A percentile compares a stretch with the other conserved stretches of the same genome.
phyloP scores from a whole-genome alignment of 2,113 vertebrate species.

The Athene cunicularia region DNA sequence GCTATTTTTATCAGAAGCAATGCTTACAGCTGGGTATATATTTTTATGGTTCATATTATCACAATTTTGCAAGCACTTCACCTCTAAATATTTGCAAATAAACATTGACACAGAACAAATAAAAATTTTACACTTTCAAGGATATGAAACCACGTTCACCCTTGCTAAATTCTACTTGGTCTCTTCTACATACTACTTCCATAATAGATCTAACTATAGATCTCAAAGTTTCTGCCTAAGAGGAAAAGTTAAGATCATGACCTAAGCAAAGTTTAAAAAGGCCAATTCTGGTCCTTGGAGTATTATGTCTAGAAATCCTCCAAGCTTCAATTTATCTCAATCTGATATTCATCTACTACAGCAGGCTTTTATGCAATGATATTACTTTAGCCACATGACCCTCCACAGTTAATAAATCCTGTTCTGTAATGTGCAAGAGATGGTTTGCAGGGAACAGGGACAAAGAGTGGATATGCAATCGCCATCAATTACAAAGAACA shows the following conservation, averaged over 20 bases:
- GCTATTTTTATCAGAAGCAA: neutral
- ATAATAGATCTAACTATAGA: neutral
- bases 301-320: neutral
- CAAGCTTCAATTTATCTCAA: neutral
- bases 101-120: neutral
- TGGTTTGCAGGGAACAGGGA: neutral
- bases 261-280: neutral
- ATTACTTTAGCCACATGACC: neutral
- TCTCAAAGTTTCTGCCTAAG: neutral
- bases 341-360: neutral
- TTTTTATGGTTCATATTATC: neutral
- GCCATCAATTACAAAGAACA: neutral
- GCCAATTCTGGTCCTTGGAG: neutral
- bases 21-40: neutral
- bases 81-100: neutral
- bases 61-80: neutral
- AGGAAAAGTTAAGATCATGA: neutral
- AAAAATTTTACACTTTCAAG: neutral
- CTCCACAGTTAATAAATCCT: constrained; percentile 12
- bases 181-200: neutral
- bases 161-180: neutral
- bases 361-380: neutral
- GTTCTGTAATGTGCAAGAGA: neutral
- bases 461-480: neutral
- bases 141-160: neutral